Percentiles rank a stretch among this genome's conserved stretches.
Conservation (phyloP, 2,888 invertebrate species). For the Sinodicranocentrus sp. region DNA sequence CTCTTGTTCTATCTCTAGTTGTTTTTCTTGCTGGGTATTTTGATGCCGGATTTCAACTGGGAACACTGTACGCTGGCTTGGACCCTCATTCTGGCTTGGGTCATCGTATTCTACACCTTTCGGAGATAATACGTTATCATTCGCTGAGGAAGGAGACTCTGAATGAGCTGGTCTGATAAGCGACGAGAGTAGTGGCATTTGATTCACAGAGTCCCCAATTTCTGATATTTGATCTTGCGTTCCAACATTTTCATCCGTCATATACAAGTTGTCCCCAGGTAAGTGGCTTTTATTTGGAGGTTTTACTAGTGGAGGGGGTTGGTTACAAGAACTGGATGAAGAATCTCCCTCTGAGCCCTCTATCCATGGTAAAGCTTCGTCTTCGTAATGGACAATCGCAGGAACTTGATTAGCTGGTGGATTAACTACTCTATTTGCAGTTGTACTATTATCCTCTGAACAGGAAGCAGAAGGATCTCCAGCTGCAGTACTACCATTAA, state of each 20-base stretch:
- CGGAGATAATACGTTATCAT: background rate
- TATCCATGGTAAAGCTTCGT: background rate
- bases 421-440: background rate
- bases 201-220: constrained; percentile 9
- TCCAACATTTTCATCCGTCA: background rate
- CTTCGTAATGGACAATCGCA: no score
- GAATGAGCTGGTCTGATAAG: constrained; percentile 72
- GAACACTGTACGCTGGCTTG: no score
- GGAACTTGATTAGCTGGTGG: background rate
- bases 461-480: background rate
- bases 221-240: background rate
- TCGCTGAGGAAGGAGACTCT: constrained; percentile 66
- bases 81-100: no score
- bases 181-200: constrained; percentile 73
- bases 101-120: no score
- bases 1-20: no score
- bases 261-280: background rate
- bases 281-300: background rate
- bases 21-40: no score
- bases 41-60: no score
- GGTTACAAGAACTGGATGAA: background rate
- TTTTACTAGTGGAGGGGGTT: constrained; percentile 37
- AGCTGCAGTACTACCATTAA: background rate
- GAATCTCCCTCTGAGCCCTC: constrained; percentile 24
- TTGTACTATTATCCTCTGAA: background rate